These are phyloP conservation scores for Drosophila aldrichi DNA, from an alignment of 2,888 invertebrate genomes.

Conservation along the genomic window DNA sequence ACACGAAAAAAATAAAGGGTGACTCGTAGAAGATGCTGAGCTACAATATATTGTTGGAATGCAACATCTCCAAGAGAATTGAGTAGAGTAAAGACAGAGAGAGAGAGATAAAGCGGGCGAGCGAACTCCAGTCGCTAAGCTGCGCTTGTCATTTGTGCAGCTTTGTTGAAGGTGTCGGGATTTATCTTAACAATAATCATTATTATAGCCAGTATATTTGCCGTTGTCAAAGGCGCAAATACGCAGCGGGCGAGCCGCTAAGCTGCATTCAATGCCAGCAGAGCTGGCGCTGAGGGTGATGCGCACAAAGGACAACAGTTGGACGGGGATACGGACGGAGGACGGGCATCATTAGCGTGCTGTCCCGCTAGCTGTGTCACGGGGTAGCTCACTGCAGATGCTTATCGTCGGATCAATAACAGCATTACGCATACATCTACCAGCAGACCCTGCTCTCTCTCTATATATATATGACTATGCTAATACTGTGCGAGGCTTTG, in stretches of 20 bases:
- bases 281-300: constrained; percentile 54
- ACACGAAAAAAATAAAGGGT: constrained; percentile 34
- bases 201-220: constrained; percentile 67
- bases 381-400: constrained; percentile 73
- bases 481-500: constrained; percentile 57
- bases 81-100: neutral
- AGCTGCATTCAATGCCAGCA: constrained; percentile 70
- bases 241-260: constrained; percentile 77
- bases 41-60: constrained; percentile 31
- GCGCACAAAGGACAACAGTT: constrained; percentile 32
- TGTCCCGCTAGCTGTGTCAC: constrained; percentile 28
- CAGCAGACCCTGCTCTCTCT: constrained; percentile 2
- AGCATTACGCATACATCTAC: constrained; percentile 54
- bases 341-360: constrained; percentile 66
- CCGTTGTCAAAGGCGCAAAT: constrained; percentile 67
- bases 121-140: constrained; percentile 18
- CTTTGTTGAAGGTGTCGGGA: constrained; percentile 84
- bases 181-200: constrained; percentile 84
- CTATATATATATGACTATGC: constrained; percentile 55
- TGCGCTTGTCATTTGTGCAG: constrained; percentile 82
- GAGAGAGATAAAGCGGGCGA: neutral
- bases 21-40: constrained; percentile 25
- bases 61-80: constrained; percentile 37
- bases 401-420: constrained; percentile 75
- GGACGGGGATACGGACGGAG: constrained; percentile 13